Percentiles rank a stretch among this genome's conserved stretches.
Evolutionary conservation across 1,140 invertebrate genomes (phyloP).

Genomic region (Sitodiplosis mosellana): DNA sequence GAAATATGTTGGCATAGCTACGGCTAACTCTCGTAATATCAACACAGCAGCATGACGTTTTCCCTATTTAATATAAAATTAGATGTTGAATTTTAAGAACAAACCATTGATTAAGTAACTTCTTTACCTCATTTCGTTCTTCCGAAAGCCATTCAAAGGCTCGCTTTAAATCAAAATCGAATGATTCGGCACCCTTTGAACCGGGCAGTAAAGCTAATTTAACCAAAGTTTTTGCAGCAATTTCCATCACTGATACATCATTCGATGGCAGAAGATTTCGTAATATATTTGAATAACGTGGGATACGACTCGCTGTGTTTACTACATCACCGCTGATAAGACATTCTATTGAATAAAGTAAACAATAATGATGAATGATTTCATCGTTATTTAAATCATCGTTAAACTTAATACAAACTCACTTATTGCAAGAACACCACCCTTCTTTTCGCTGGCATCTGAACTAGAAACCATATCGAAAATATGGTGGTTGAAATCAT

Average conservation of each 20-base stretch:
- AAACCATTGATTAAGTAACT: neutral
- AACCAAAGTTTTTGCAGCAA: conserved; percentile 87
- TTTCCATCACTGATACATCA: conserved; percentile 85
- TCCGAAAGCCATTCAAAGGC: conserved; percentile 85
- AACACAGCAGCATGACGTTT: conserved; percentile 83
- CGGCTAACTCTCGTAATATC: conserved; percentile 81
- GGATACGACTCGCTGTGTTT: conserved; percentile 74
- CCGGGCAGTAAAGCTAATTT: conserved; percentile 79
- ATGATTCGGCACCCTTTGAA: conserved; percentile 84
- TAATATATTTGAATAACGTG: conserved; percentile 83
- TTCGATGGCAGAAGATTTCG: conserved; percentile 75
- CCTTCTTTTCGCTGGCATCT: conserved; percentile 88
- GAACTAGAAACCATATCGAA: conserved; percentile 88
- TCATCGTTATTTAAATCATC: neutral
- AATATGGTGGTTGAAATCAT: conserved; percentile 90
- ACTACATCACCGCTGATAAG: conserved; percentile 83
- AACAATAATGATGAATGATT: neutral
- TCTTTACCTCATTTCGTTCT: conserved; percentile 59
- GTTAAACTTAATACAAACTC: conserved; percentile 14
- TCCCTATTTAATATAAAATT: conserved; percentile 23
- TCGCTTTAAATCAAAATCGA: conserved; percentile 88
- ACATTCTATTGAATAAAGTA: conserved; percentile 44
- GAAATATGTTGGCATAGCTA: conserved; percentile 93
- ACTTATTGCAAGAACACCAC: conserved; percentile 87
- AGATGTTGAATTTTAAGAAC: neutral